A percentile compares a stretch with the other conserved stretches of the same genome.
Evolutionary conservation across 1,140 invertebrate species (phyloP).

Genomic region (Macrostomum lignano): DNA sequence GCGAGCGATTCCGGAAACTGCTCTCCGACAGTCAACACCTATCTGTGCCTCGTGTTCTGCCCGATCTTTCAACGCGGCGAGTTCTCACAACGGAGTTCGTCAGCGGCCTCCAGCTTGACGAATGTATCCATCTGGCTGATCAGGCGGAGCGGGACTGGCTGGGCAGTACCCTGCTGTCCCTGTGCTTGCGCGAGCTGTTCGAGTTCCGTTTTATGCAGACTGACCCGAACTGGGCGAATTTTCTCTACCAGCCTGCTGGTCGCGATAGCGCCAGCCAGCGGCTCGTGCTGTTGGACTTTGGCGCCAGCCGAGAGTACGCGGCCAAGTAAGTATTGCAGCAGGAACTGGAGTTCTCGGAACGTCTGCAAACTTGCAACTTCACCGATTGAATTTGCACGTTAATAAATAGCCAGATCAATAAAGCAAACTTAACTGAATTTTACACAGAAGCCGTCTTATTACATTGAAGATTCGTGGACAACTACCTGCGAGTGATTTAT

Average conservation of each 20-base stretch:
- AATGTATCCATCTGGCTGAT: slow-evolving; percentile 42
- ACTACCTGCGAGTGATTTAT: slow-evolving; percentile 61
- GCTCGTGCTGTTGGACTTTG: slow-evolving; percentile 59
- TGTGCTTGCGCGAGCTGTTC: slow-evolving; percentile 67
- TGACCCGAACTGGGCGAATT: slow-evolving; percentile 98
- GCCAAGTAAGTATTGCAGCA: no score
- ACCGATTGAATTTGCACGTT: no score
- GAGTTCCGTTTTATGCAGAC: slow-evolving; percentile 86
- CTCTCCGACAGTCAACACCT: slow-evolving; percentile 29
- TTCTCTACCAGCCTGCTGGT: slow-evolving; percentile 59
- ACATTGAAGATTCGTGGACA: slow-evolving; percentile 65
- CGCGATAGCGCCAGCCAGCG: slow-evolving; percentile 31
- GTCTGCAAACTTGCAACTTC: no score
- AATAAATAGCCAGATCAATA: no score
- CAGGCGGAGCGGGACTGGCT: neutral
- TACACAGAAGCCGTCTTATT: no score
- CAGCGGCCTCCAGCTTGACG: slow-evolving; percentile 64
- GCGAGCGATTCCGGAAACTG: slow-evolving; percentile 33
- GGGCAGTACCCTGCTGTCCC: slow-evolving; percentile 43
- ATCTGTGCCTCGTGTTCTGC: slow-evolving; percentile 23
- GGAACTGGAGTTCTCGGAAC: no score
- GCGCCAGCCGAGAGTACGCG: slow-evolving; percentile 64
- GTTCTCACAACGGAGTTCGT: slow-evolving; percentile 70
- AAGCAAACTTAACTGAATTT: no score
- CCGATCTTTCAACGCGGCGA: slow-evolving; percentile 31